A percentile compares a stretch with the other conserved stretches of the same genome.
These are phyloP conservation scores for Chrysotoxum bicinctum DNA, from an alignment of 2,888 invertebrate species.

Conservation along the genomic window DNA sequence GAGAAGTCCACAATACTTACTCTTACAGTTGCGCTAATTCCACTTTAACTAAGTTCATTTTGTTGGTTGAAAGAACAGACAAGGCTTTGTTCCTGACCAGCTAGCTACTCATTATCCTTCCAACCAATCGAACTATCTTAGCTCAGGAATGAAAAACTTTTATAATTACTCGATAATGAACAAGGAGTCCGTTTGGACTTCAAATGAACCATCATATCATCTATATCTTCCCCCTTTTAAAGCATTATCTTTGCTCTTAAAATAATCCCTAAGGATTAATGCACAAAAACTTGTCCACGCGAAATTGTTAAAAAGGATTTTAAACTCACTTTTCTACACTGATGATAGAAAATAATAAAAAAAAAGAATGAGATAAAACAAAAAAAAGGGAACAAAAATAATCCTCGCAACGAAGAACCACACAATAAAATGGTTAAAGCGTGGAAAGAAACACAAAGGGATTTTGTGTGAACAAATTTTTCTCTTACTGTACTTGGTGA, in stretches of 20 bases:
- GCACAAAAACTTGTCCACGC: slow-evolving; percentile 22
- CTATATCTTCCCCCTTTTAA: neutral
- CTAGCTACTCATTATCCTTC: neutral
- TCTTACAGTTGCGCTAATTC: neutral
- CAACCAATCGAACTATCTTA: slow-evolving; percentile 30
- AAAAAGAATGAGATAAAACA: neutral
- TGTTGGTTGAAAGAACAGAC: neutral
- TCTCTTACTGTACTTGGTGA: neutral
- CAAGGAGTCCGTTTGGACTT: slow-evolving; percentile 9
- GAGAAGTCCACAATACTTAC: neutral
- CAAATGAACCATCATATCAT: slow-evolving; percentile 30
- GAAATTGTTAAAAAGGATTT: slow-evolving; percentile 21
- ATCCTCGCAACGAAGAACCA: slow-evolving; percentile 17
- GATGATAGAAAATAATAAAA: slow-evolving; percentile 8
- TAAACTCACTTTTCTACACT: slow-evolving; percentile 17
- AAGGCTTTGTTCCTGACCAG: neutral
- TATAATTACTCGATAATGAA: slow-evolving; percentile 50
- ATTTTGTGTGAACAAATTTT: slow-evolving; percentile 29
- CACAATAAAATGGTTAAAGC: slow-evolving; percentile 47
- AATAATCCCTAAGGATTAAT: neutral
- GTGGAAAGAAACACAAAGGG: slow-evolving; percentile 29
- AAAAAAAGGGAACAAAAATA: slow-evolving; percentile 15
- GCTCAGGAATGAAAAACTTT: slow-evolving; percentile 30
- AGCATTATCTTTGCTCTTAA: slow-evolving; percentile 12
- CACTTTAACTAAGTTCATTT: slow-evolving; percentile 29